phyloP scores from a whole-genome alignment of 2,888 invertebrate species.

The Cerastis leucographa region DNA sequence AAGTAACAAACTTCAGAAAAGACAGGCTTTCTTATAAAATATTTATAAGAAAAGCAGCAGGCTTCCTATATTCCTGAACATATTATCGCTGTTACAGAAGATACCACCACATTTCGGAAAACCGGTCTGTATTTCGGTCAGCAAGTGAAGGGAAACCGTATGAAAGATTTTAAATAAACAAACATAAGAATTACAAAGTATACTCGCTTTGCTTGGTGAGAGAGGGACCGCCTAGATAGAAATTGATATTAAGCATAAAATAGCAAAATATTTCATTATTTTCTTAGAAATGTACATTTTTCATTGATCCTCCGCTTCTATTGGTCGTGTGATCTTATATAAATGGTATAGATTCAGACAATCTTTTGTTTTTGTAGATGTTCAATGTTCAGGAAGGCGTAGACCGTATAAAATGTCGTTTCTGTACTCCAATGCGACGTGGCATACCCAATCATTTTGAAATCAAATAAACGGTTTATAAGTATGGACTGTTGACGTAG shows the following conservation, averaged over 20 bases:
- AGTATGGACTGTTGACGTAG: not conserved
- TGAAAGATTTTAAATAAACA: constrained; percentile 29
- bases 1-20: constrained; percentile 10
- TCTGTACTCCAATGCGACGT: not conserved
- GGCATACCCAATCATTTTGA: not conserved
- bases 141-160: constrained; percentile 1
- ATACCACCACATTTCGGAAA: constrained; percentile 1
- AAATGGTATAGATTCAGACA: too few relatives aligned
- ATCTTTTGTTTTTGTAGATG: not conserved
- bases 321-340: too few relatives aligned
- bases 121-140: constrained; percentile 15
- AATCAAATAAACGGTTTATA: not conserved
- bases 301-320: too few relatives aligned
- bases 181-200: constrained; percentile 11
- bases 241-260: constrained; percentile 10
- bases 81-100: not conserved
- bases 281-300: not conserved
- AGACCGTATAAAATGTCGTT: not conserved
- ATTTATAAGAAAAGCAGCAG: constrained; percentile 6
- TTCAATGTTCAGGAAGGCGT: not conserved
- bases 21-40: not conserved
- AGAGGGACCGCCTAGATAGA: not conserved
- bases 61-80: not conserved
- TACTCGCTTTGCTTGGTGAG: not conserved
- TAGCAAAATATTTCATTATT: constrained; percentile 11